Evolutionary conservation across 2,888 invertebrate species (phyloP).

Genomic region (Eutolmus rufibarbis): DNA sequence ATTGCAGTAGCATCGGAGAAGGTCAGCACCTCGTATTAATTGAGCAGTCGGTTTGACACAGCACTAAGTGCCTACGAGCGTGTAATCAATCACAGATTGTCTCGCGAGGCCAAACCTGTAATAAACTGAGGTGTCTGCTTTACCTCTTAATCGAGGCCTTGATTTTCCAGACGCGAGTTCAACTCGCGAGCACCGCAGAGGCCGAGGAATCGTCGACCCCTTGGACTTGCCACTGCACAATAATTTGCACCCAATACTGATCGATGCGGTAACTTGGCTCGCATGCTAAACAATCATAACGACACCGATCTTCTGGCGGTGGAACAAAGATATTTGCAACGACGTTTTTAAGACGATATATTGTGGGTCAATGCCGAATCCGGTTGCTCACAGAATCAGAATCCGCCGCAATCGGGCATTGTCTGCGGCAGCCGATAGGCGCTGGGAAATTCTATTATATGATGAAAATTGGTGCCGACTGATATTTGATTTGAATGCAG

Average conservation of each 20-base stretch:
- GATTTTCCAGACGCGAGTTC: conserved; percentile 22
- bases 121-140: conserved; percentile 15
- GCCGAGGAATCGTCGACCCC: conserved; percentile 4
- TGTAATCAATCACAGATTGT: background rate
- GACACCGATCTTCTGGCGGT: background rate
- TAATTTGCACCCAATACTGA: background rate
- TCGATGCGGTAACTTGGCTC: background rate
- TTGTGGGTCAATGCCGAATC: background rate
- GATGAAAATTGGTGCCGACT: background rate
- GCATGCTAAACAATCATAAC: background rate
- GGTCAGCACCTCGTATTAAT: conserved; percentile 4
- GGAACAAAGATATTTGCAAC: background rate
- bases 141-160: conserved; percentile 11
- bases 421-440: background rate
- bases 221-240: background rate
- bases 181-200: background rate
- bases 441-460: background rate
- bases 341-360: background rate
- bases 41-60: background rate
- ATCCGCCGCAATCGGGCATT: background rate
- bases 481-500: background rate
- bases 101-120: background rate
- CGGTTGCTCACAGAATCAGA: background rate
- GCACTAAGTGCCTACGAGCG: background rate
- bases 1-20: background rate